These are phyloP conservation scores for Cheilosia pagana DNA, from an alignment of 2,888 invertebrate species.

Conservation along the genomic window DNA sequence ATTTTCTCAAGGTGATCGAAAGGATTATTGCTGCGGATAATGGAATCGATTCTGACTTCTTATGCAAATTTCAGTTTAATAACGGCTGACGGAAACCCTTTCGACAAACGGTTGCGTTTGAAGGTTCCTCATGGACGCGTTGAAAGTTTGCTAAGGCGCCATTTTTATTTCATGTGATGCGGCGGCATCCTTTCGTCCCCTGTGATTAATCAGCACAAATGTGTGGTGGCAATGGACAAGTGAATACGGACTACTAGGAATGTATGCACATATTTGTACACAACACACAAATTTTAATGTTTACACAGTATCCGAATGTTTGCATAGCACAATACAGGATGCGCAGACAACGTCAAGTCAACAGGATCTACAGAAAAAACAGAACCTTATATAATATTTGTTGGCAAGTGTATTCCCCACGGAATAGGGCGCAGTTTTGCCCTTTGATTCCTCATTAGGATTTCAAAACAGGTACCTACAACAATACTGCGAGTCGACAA, in stretches of 20 bases:
- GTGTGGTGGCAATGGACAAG: too few species aligned
- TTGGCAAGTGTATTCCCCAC: slow-evolving; percentile 30
- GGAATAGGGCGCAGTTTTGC: background rate
- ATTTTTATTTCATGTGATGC: too few species aligned
- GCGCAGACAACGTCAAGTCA: slow-evolving; percentile 5
- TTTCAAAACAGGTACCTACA: slow-evolving; percentile 31
- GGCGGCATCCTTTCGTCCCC: too few species aligned
- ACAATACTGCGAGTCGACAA: background rate
- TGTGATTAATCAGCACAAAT: too few species aligned
- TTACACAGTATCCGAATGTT: background rate
- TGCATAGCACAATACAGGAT: slow-evolving; percentile 8
- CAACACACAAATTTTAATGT: background rate
- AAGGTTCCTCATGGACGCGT: background rate
- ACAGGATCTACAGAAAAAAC: slow-evolving; percentile 6
- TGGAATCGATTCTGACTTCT: slow-evolving; percentile 29
- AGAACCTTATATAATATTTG: background rate
- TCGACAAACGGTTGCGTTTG: background rate
- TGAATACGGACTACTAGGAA: too few species aligned
- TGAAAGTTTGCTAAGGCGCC: too few species aligned
- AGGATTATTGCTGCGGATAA: slow-evolving; percentile 38
- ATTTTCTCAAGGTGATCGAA: slow-evolving; percentile 32
- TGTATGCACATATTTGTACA: background rate
- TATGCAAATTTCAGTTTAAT: slow-evolving; percentile 25
- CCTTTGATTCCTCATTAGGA: slow-evolving; percentile 16
- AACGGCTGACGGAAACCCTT: slow-evolving; percentile 6